These are phyloP conservation scores for Bolborhynchus lineola DNA, from an alignment of 2,113 vertebrate species.

Conservation along the genomic window DNA sequence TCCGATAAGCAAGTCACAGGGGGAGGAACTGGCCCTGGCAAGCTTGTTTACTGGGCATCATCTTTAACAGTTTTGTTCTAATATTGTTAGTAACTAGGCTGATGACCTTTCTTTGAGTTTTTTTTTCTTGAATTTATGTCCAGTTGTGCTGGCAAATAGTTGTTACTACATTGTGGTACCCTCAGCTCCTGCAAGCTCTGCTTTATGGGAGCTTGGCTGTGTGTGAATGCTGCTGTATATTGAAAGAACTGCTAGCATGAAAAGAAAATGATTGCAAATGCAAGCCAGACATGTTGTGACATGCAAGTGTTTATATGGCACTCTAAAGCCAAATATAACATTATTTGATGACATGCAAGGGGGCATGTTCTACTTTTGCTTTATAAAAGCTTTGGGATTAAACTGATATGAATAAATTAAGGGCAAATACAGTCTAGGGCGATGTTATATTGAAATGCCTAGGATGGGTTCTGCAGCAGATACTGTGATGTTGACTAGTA, in stretches of 20 bases:
- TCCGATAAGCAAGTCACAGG: neutral
- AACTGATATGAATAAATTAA: neutral
- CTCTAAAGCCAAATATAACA: neutral
- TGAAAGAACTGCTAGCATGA: neutral
- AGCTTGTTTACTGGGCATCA: neutral
- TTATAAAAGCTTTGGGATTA: neutral
- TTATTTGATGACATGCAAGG: neutral
- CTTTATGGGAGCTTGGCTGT: neutral
- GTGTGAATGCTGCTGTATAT: neutral
- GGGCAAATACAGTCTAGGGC: neutral
- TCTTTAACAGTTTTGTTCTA: neutral
- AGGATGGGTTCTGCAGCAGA: neutral
- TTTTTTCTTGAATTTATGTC: neutral
- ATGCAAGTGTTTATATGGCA: neutral
- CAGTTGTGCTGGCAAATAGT: constrained; percentile 50
- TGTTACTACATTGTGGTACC: neutral
- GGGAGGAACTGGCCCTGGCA: neutral
- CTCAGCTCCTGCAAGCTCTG: constrained; percentile 49
- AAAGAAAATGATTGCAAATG: neutral
- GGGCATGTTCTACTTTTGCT: neutral
- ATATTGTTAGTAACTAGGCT: neutral
- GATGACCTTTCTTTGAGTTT: neutral
- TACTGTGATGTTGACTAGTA: neutral
- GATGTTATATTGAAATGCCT: neutral
- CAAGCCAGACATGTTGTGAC: neutral